Percentiles rank a stretch among this genome's conserved stretches.
phyloP scores from a whole-genome alignment of 2,888 invertebrate genomes.

The Clusia tigrina region DNA sequence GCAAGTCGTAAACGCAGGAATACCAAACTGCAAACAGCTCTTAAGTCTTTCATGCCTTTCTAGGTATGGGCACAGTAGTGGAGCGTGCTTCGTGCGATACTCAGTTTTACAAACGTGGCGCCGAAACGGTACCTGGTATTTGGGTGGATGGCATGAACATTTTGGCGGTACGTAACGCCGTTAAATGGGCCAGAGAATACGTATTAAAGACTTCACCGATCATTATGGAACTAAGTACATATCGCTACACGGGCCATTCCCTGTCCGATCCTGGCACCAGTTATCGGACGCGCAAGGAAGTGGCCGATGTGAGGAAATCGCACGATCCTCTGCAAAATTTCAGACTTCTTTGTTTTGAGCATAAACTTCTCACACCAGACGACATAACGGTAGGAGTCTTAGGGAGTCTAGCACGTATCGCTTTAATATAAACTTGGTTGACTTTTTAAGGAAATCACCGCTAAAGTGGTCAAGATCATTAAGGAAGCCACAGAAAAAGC shows the following conservation, averaged over 20 bases:
- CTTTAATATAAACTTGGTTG: too few relatives aligned
- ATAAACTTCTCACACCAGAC: slow-evolving; percentile 80
- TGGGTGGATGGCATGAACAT: slow-evolving; percentile 99
- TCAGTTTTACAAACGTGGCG: slow-evolving; percentile 92
- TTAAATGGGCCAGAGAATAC: slow-evolving; percentile 82
- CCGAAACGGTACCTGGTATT: slow-evolving; percentile 94
- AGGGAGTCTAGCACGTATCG: neutral
- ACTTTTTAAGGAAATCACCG: slow-evolving; percentile 88
- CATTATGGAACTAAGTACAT: slow-evolving; percentile 92
- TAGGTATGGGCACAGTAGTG: slow-evolving; percentile 91
- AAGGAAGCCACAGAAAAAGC: slow-evolving; percentile 85
- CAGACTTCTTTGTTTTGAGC: slow-evolving; percentile 84
- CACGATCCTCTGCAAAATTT: slow-evolving; percentile 96
- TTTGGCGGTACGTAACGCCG: slow-evolving; percentile 87
- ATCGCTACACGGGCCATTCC: slow-evolving; percentile 97
- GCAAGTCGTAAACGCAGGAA: slow-evolving; percentile 58
- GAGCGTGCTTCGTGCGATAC: slow-evolving; percentile 88
- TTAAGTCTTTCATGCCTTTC: neutral
- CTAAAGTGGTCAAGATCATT: slow-evolving; percentile 82
- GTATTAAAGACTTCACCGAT: slow-evolving; percentile 89
- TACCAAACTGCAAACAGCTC: neutral
- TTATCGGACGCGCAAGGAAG: slow-evolving; percentile 93
- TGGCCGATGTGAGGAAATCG: slow-evolving; percentile 94
- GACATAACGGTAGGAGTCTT: slow-evolving; percentile 82
- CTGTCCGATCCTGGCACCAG: slow-evolving; percentile 99